Conservation (phyloP, 1,140 invertebrate genomes). For the Medauroidea extradentata region DNA sequence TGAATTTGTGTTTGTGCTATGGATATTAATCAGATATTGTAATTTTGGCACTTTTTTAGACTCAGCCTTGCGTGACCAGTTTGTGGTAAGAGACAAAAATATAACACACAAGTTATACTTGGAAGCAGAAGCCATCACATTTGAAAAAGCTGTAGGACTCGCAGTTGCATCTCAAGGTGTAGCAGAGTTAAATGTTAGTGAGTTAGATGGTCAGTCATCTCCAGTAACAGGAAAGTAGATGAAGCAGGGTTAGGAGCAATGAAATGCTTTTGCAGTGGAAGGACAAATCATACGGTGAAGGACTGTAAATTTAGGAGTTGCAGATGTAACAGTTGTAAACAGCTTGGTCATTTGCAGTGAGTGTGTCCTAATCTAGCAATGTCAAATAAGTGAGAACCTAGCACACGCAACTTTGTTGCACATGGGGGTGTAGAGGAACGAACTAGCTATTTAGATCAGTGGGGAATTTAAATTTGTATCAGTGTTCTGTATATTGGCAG, state of each 20-base stretch:
- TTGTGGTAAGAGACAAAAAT: background rate
- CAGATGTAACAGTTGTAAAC: background rate
- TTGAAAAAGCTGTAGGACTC: background rate
- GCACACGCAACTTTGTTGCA: background rate
- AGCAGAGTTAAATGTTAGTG: too few relatives aligned
- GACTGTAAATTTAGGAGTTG: background rate
- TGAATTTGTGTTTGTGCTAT: constrained; percentile 11
- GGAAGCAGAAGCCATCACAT: background rate
- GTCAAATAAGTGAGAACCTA: background rate
- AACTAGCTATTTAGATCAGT: background rate
- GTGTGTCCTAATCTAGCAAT: background rate
- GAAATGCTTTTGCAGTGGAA: background rate
- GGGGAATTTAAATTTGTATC: background rate
- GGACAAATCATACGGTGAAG: background rate
- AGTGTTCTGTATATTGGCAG: background rate
- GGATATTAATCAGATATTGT: background rate
- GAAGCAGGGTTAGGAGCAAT: background rate
- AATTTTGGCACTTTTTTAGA: background rate
- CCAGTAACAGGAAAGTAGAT: background rate
- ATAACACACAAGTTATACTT: background rate
- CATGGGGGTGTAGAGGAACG: background rate
- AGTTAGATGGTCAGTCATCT: too few relatives aligned
- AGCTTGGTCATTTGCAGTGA: background rate
- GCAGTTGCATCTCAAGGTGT: background rate
- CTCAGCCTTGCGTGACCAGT: constrained; percentile 1